Evolutionary conservation across 2,888 invertebrate species (phyloP).

Genomic region (Spodoptera littoralis): DNA sequence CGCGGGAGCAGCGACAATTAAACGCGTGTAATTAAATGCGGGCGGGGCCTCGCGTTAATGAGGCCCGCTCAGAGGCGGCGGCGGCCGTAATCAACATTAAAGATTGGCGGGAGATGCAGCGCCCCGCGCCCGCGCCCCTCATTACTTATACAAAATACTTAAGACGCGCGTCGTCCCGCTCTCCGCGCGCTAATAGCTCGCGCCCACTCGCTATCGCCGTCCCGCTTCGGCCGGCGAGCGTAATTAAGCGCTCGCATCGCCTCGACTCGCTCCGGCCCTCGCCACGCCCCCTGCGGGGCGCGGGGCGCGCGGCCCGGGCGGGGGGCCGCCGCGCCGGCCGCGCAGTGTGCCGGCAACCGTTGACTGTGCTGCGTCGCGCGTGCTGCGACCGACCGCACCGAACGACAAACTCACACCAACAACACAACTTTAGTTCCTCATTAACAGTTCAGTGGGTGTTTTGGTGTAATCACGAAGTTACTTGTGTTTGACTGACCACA

Average conservation of each 20-base stretch:
- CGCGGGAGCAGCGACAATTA: conserved; percentile 77
- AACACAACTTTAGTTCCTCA: conserved; percentile 84
- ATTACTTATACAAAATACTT: conserved; percentile 90
- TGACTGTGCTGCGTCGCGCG: conserved; percentile 83
- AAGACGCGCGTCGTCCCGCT: conserved; percentile 89
- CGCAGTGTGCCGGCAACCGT: conserved; percentile 88
- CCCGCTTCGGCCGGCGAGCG: conserved; percentile 85
- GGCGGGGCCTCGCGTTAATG: conserved; percentile 87
- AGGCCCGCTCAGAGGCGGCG: conserved; percentile 86
- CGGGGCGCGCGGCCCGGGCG: conserved; percentile 69
- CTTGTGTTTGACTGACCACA: conserved; percentile 83
- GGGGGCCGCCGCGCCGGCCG: conserved; percentile 74
- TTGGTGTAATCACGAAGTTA: conserved; percentile 79
- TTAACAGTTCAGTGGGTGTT: conserved; percentile 85
- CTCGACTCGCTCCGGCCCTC: conserved; percentile 81
- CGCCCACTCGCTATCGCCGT: conserved; percentile 88
- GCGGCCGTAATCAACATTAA: conserved; percentile 88
- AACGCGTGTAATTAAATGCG: conserved; percentile 84
- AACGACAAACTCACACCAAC: conserved; percentile 79
- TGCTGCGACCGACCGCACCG: conserved; percentile 75
- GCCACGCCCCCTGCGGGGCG: conserved; percentile 75
- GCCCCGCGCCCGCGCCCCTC: conserved; percentile 87
- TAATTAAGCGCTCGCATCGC: conserved; percentile 88
- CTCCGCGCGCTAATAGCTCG: conserved; percentile 91
- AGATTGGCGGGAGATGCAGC: conserved; percentile 89